These are phyloP conservation scores for Frieseomelitta varia DNA, from an alignment of 1,140 invertebrate species.

Conservation along the genomic window DNA sequence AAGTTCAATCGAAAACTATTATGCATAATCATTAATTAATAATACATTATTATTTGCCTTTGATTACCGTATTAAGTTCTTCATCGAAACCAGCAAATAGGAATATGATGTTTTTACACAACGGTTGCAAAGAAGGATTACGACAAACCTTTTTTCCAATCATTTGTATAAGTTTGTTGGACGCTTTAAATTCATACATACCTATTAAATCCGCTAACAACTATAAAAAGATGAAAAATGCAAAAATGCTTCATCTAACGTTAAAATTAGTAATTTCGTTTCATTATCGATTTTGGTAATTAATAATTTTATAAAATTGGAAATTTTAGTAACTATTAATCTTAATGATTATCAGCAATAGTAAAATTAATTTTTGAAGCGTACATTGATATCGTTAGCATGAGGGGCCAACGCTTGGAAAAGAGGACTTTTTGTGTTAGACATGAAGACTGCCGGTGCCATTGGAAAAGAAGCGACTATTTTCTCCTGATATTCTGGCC, in stretches of 20 bases:
- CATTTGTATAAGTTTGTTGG: constrained; percentile 75
- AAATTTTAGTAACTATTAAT: no score
- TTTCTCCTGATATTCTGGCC: constrained; percentile 84
- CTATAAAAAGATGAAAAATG: constrained; percentile 59
- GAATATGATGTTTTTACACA: constrained; percentile 85
- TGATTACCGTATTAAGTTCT: constrained; percentile 76
- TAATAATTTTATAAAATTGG: no score
- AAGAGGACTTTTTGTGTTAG: constrained; percentile 76
- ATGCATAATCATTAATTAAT: not conserved
- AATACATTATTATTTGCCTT: not conserved
- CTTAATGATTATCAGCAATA: no score
- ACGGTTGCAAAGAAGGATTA: constrained; percentile 79
- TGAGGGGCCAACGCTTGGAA: constrained; percentile 72
- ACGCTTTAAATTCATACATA: constrained; percentile 83
- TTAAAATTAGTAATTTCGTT: no score
- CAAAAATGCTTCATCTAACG: not conserved
- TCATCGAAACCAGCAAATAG: constrained; percentile 82
- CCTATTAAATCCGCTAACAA: constrained; percentile 80
- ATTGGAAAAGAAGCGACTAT: constrained; percentile 83
- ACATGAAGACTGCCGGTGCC: constrained; percentile 83
- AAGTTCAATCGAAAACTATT: not conserved
- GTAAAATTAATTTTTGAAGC: not conserved
- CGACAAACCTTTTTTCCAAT: constrained; percentile 81
- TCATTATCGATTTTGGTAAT: no score
- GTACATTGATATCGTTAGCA: constrained; percentile 66